A percentile compares a stretch with the other conserved stretches of the same genome.
Conservation (phyloP, 2,797 vertebrate genomes). For the Artibeus lituratus region DNA sequence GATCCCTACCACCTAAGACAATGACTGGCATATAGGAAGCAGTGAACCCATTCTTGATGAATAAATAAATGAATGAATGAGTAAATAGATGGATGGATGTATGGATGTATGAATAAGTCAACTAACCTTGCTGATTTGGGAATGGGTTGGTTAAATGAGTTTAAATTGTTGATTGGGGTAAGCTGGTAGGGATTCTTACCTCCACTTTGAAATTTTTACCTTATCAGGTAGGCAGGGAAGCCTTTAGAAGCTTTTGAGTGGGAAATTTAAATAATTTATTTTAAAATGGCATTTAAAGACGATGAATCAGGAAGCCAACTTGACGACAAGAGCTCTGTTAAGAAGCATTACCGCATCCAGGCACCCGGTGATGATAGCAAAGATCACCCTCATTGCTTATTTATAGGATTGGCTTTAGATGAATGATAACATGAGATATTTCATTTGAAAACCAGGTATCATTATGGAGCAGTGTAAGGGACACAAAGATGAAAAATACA, state of each 20-base stretch:
- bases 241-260: background rate
- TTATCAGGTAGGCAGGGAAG: background rate
- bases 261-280: conserved; percentile 35
- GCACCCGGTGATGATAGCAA: background rate
- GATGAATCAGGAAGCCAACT: background rate
- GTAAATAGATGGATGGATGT: background rate
- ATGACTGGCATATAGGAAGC: background rate
- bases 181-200: background rate
- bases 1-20: background rate
- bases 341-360: background rate
- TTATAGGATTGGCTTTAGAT: background rate
- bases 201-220: background rate
- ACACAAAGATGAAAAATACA: conserved; percentile 19
- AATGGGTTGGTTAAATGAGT: background rate
- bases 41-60: background rate
- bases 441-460: background rate
- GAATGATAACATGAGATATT: background rate
- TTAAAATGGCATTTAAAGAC: conserved; percentile 23
- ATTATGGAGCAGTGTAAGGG: background rate
- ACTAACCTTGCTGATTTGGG: background rate
- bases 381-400: background rate
- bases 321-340: background rate
- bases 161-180: background rate
- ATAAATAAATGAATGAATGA: background rate
- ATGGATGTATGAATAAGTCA: background rate